Conservation (phyloP, 2,113 vertebrate genomes). For the Aepyceros melampus region DNA sequence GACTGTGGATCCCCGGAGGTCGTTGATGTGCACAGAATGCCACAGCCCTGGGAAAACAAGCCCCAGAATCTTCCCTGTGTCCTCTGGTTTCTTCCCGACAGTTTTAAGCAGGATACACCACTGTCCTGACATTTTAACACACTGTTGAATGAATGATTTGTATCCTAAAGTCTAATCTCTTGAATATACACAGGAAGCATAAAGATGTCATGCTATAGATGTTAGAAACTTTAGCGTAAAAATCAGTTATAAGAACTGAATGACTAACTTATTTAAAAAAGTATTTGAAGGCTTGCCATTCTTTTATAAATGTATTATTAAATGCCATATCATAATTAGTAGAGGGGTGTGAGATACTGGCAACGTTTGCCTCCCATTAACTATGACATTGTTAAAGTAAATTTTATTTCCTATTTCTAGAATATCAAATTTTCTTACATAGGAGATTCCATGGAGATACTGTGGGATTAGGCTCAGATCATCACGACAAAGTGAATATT, state of each 20-base stretch:
- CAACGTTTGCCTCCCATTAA: not conserved
- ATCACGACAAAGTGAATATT: not conserved
- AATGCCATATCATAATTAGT: not conserved
- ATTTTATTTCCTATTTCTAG: not conserved
- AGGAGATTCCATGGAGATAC: not conserved
- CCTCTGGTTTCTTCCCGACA: accelerated
- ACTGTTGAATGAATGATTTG: accelerated
- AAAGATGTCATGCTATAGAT: not conserved
- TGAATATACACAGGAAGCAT: accelerated
- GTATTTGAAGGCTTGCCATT: accelerated
- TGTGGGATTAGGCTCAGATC: not conserved
- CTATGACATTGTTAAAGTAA: accelerated
- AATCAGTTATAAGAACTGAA: accelerated
- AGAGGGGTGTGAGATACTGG: accelerated
- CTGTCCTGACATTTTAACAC: accelerated
- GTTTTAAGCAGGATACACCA: not conserved
- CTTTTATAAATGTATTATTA: accelerated
- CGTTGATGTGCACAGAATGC: slow-evolving; percentile 94
- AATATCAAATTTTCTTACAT: not conserved
- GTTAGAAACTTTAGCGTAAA: no score
- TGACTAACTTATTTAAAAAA: no score
- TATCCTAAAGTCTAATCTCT: not conserved
- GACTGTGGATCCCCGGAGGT: slow-evolving; percentile 88
- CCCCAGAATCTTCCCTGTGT: not conserved
- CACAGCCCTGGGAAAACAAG: slow-evolving; percentile 86